Percentiles rank a stretch among this genome's conserved stretches.
These are phyloP conservation scores for Tadarida brasiliensis DNA, from an alignment of 2,797 vertebrate species.

Conservation along the genomic window DNA sequence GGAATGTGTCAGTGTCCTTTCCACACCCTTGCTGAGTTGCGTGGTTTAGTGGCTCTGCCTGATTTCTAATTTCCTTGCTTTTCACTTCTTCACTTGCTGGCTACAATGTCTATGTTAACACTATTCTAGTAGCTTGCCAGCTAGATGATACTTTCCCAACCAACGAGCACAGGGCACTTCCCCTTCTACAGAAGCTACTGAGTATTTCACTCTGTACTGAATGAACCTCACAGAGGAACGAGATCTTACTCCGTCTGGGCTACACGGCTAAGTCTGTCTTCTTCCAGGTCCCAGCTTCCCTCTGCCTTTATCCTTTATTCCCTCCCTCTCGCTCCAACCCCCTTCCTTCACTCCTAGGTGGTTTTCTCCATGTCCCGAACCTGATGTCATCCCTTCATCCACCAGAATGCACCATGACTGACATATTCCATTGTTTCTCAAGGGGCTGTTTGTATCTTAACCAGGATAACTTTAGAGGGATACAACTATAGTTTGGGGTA, in stretches of 20 bases:
- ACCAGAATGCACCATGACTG: not conserved
- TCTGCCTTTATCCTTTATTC: not conserved
- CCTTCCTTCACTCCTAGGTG: not conserved
- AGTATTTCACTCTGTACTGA: no score
- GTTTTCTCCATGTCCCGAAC: not conserved
- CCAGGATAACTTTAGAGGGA: not conserved
- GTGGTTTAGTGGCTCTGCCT: not conserved
- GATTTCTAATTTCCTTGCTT: conserved; percentile 19
- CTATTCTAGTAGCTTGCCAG: not conserved
- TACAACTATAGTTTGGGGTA: not conserved
- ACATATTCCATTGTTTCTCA: not conserved
- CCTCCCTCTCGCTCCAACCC: not conserved
- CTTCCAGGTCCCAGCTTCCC: not conserved
- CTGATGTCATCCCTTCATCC: not conserved
- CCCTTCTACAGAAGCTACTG: not conserved
- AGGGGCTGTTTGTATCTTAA: not conserved
- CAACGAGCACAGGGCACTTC: not conserved
- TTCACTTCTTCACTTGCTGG: not conserved
- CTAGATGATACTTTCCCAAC: not conserved
- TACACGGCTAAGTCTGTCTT: not conserved
- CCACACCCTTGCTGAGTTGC: not conserved
- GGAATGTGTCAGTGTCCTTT: not conserved
- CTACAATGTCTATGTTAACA: not conserved
- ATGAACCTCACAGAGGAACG: not conserved
- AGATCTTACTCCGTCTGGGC: not conserved